Percentiles rank a stretch among this genome's conserved stretches.
These are phyloP conservation scores for Drosophila acutilabella DNA, from an alignment of 2,888 invertebrate genomes.

Conservation along the genomic window DNA sequence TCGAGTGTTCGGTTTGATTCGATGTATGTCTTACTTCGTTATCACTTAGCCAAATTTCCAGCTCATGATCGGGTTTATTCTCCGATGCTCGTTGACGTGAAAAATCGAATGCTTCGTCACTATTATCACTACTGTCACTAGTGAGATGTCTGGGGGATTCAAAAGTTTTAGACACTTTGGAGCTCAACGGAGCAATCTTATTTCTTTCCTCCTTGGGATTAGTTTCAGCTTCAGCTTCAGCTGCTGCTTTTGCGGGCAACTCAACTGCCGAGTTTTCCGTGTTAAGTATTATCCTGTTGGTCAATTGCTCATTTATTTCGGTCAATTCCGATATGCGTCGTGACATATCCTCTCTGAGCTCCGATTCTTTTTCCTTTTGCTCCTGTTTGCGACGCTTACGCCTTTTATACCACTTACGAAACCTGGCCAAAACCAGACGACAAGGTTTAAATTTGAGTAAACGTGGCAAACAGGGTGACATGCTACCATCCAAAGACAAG, in stretches of 20 bases:
- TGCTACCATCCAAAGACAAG: slow-evolving; percentile 22
- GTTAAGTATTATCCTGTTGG: not conserved
- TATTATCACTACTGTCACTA: not conserved
- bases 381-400: not conserved
- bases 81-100: not conserved
- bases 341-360: not conserved
- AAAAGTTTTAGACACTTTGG: no score
- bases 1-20: not conserved
- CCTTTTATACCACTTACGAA: not conserved
- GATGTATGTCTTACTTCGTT: not conserved
- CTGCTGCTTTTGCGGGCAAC: not conserved
- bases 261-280: not conserved
- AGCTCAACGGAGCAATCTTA: not conserved
- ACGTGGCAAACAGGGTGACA: not conserved
- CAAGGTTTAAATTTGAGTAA: slow-evolving; percentile 15
- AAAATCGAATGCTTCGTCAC: not conserved
- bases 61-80: slow-evolving; percentile 2
- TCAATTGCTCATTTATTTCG: not conserved
- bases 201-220: not conserved
- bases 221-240: no score
- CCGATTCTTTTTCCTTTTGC: not conserved
- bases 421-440: not conserved
- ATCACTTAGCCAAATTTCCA: not conserved
- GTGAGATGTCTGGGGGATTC: not conserved
- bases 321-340: not conserved